Percentiles rank a stretch among this genome's conserved stretches.
These are phyloP conservation scores for Sphaerophoria taeniata DNA, from an alignment of 2,888 invertebrate species.

Conservation along the genomic window DNA sequence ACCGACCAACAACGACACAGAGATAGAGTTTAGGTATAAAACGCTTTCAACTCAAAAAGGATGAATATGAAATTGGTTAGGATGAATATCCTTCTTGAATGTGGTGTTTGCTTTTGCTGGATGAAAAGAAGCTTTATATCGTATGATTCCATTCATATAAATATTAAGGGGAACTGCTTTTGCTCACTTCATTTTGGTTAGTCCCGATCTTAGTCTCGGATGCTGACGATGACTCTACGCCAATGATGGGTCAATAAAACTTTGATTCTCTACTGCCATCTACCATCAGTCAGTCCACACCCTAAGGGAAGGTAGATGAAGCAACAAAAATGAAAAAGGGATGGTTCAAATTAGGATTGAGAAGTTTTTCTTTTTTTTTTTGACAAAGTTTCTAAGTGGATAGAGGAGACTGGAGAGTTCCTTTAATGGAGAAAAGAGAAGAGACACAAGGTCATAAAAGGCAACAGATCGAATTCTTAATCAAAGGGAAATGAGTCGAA, in stretches of 20 bases:
- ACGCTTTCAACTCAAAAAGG: slow-evolving; percentile 26
- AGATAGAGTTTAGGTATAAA: slow-evolving; percentile 16
- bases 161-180: not conserved
- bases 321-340: not conserved
- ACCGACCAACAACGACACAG: too few relatives aligned
- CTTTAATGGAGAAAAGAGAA: too few relatives aligned
- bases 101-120: not conserved
- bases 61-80: slow-evolving; percentile 37
- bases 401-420: not conserved
- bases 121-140: not conserved
- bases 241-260: slow-evolving; percentile 13
- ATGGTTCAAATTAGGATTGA: slow-evolving; percentile 1
- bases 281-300: too few relatives aligned
- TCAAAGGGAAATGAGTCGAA: slow-evolving; percentile 27
- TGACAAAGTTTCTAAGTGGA: slow-evolving; percentile 4
- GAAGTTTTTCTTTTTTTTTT: slow-evolving; percentile 16
- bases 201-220: too few relatives aligned
- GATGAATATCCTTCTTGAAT: slow-evolving; percentile 23
- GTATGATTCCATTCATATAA: slow-evolving; percentile 39
- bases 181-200: slow-evolving; percentile 13
- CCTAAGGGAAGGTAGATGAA: not conserved
- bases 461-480: slow-evolving; percentile 23
- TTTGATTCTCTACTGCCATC: not conserved
- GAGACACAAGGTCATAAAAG: too few relatives aligned
- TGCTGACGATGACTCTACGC: not conserved